Evolutionary conservation across 2,888 invertebrate genomes (phyloP).

Genomic region (Cerceris rybyensis): DNA sequence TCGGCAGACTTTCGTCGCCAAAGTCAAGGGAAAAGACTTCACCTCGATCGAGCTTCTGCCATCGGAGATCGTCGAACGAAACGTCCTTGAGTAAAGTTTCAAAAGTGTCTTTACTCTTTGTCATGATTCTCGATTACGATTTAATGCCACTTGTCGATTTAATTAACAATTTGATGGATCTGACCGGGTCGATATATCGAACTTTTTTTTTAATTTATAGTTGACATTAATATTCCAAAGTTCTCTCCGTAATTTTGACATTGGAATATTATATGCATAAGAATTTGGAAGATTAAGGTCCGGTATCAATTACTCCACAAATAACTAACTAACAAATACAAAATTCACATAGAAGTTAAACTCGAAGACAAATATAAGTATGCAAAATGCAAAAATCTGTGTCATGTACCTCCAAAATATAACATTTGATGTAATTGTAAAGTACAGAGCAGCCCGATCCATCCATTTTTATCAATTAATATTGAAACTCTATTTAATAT

Average conservation of each 20-base stretch:
- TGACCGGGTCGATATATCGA: background rate
- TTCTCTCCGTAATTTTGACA: background rate
- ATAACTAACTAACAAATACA: background rate
- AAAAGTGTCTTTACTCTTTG: no score
- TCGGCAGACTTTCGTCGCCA: conserved; percentile 60
- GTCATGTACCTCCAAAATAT: no score
- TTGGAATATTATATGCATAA: no score
- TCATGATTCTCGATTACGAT: no score
- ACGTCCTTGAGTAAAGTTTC: background rate
- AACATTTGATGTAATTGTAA: no score
- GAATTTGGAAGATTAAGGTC: background rate
- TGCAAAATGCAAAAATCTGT: conserved; percentile 25
- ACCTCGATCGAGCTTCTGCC: conserved; percentile 37
- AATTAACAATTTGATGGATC: no score
- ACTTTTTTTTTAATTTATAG: background rate
- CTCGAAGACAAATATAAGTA: background rate
- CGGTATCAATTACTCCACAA: background rate
- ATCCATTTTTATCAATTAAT: no score
- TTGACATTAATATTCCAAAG: background rate
- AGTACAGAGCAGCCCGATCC: no score
- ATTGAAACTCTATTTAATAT: no score
- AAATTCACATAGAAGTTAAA: no score
- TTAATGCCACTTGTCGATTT: no score
- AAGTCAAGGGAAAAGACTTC: conserved; percentile 1
- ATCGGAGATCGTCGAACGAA: conserved; percentile 24